Conservation (phyloP, 2,113 vertebrate genomes). For the Seriola dumerili region DNA sequence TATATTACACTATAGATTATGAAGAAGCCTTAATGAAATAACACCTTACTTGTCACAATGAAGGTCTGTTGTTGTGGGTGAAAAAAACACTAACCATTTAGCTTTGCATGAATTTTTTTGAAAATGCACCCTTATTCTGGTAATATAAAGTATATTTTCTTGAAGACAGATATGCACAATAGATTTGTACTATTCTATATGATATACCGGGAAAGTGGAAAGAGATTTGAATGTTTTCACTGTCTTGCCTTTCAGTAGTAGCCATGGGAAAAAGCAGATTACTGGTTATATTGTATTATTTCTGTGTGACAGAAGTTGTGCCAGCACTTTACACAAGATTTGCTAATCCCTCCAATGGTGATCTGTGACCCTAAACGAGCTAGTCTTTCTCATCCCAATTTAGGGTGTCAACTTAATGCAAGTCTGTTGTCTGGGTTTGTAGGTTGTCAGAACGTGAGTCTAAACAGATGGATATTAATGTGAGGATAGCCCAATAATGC, state of each 20-base stretch:
- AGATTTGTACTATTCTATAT: conserved; percentile 75
- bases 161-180: conserved; percentile 70
- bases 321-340: conserved; percentile 71
- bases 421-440: conserved; percentile 32
- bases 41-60: conserved; percentile 86
- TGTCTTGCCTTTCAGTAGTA: conserved; percentile 64
- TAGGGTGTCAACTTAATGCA: conserved; percentile 9
- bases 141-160: conserved; percentile 72
- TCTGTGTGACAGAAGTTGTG: conserved; percentile 62
- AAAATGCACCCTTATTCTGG: conserved; percentile 71
- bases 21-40: conserved; percentile 89
- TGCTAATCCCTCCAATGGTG: conserved; percentile 28
- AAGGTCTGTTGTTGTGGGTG: conserved; percentile 63
- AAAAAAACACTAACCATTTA: conserved; percentile 23
- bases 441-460: not conserved
- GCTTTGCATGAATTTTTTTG: conserved; percentile 78
- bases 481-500: conserved; percentile 36
- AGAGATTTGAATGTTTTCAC: conserved; percentile 49
- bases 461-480: conserved; percentile 29
- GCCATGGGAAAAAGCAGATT: conserved; percentile 46
- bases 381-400: conserved; percentile 6
- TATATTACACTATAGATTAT: conserved; percentile 80
- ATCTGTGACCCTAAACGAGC: conserved; percentile 11
- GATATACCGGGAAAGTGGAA: conserved; percentile 49
- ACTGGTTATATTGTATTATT: conserved; percentile 53